Conservation (phyloP, 2,797 vertebrate genomes). For the Petrocephalus schoutedeni region DNA sequence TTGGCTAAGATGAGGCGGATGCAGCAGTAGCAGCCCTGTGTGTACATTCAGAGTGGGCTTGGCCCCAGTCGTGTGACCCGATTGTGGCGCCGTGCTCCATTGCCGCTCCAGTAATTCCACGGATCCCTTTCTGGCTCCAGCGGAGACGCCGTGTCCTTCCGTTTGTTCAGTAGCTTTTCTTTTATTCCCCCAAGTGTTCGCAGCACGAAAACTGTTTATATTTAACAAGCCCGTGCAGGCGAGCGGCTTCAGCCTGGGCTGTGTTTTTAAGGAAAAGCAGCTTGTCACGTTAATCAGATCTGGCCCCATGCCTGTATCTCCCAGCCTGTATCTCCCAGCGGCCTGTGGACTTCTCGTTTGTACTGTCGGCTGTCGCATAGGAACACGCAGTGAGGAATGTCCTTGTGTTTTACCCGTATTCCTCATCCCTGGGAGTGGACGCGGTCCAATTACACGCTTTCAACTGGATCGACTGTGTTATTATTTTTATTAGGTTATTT, state of each 20-base stretch:
- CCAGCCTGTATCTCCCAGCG: background rate
- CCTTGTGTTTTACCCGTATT: background rate
- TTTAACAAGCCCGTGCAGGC: background rate
- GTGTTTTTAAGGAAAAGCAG: background rate
- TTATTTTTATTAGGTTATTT: background rate
- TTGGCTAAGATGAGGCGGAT: background rate
- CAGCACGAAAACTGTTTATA: background rate
- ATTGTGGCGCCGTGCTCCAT: constrained; percentile 18
- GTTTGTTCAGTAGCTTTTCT: background rate
- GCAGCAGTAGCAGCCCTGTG: background rate
- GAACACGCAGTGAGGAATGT: background rate
- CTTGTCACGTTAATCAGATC: background rate
- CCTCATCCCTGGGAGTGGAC: constrained; percentile 20
- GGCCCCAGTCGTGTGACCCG: constrained; percentile 25
- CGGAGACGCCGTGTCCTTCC: background rate
- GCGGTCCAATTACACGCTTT: background rate
- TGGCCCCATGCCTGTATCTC: background rate
- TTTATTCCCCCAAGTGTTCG: background rate
- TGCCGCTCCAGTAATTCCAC: background rate
- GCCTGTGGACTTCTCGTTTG: background rate
- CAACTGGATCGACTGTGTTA: background rate
- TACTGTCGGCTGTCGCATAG: background rate
- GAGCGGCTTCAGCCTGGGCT: background rate
- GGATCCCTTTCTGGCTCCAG: background rate
- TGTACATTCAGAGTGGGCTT: background rate